phyloP scores from a whole-genome alignment of 2,888 invertebrate species.

The Acanthopleura granulata region DNA sequence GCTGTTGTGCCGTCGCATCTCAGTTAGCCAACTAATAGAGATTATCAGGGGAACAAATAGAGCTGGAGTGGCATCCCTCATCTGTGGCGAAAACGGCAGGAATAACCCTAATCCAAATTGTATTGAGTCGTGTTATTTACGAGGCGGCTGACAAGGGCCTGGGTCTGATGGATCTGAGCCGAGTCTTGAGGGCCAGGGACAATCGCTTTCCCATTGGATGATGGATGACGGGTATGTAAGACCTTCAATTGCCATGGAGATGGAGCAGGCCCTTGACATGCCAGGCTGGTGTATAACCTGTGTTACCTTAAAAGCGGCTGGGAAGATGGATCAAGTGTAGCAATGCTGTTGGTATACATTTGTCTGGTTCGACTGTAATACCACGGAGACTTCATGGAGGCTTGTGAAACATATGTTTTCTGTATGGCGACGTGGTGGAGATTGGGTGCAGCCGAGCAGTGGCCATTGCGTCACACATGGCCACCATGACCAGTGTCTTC shows the following conservation, averaged over 20 bases:
- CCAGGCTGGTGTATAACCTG: too few species aligned
- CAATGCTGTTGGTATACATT: too few species aligned
- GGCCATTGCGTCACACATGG: too few species aligned
- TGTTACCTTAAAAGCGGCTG: too few species aligned
- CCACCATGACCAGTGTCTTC: too few species aligned
- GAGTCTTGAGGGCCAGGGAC: not conserved
- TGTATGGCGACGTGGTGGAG: too few species aligned
- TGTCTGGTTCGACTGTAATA: too few species aligned
- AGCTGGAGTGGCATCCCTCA: not conserved
- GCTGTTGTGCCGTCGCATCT: not conserved
- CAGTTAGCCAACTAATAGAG: not conserved
- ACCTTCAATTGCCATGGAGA: conserved; percentile 4
- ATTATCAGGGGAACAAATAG: not conserved
- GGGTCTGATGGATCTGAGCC: not conserved
- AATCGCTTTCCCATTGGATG: not conserved
- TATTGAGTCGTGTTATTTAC: not conserved
- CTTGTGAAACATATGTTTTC: too few species aligned
- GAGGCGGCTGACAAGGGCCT: not conserved
- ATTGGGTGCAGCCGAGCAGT: too few species aligned
- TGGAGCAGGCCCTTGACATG: not conserved
- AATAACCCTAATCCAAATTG: not conserved
- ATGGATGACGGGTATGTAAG: not conserved
- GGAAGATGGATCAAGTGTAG: too few species aligned
- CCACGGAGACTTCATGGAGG: too few species aligned
- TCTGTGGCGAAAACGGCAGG: not conserved